Base-by-base conservation (phyloP, 2,113 vertebrate species). In the Ardeotis arabs region DNA sequence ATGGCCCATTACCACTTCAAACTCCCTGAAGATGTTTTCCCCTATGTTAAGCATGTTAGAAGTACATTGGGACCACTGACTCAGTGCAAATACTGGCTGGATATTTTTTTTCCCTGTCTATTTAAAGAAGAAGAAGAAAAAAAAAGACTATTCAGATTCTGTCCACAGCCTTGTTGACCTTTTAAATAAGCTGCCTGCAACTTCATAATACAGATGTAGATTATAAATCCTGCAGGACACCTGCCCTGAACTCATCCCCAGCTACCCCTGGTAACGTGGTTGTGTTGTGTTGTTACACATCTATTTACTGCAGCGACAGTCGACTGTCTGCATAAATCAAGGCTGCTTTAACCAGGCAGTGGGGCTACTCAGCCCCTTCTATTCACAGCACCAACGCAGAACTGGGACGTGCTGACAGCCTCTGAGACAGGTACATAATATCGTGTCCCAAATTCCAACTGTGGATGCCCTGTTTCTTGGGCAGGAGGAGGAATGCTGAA, bases 1-100 rank as follows among this genome's bases (percentile, higher is more conserved):
- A 97, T 96, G 97, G 97, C 94, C 95, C 96, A 97, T 97, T 97
- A 96, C 95, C 95, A 91, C 97, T 95, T 95, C 94, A 90, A 84
- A 89, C 85, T 97, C 96, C 95, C 96, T 78, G 41, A 96, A 97
- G 96, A 96, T 94, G 85, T 72, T 92, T 90, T 90, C 93, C 89
- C 95, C 89, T 21, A 49, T 92, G 90, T 84, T 95, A 79, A 87
- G 62, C 81, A 31, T 70, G 91, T 96, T 88, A 86, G 80, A 92
- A 89, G 87, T 75, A 52, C 49, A n/a, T 52, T 64, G 94, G 78
- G 92, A 91, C 83, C 58, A 55, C 60, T 77, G 74, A 24, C 87
- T 92, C 4, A 0, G 23, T 83, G 79, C 16, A 73, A 80, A 60
- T n/a, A 12, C 53, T 70, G 62, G 1, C 27, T 87, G 88, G 60